These are phyloP conservation scores for Ceratoteleas bidentatus DNA, from an alignment of 1,140 invertebrate genomes.

Conservation along the genomic window DNA sequence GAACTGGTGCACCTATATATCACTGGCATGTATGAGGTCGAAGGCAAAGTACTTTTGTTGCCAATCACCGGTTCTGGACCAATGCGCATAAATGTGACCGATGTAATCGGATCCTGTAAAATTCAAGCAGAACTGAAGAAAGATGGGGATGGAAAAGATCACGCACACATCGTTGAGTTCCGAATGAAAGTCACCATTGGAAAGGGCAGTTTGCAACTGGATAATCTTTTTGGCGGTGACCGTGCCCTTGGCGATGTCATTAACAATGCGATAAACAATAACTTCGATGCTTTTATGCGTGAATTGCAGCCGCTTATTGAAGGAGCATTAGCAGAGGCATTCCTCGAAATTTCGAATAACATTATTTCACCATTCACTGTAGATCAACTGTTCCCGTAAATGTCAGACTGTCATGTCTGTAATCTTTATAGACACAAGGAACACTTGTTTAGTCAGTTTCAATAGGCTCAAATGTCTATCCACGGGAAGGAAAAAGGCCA, in stretches of 20 bases:
- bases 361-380: slow-evolving; percentile 82
- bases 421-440: neutral
- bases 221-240: slow-evolving; percentile 85
- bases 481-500: no score
- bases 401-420: slow-evolving; percentile 3
- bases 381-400: slow-evolving; percentile 83
- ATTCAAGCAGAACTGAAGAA: slow-evolving; percentile 78
- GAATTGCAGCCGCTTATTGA: slow-evolving; percentile 84
- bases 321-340: slow-evolving; percentile 80
- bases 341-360: slow-evolving; percentile 83
- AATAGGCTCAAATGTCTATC: neutral
- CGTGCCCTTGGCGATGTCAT: slow-evolving; percentile 81
- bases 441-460: neutral
- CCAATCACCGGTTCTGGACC: slow-evolving; percentile 84
- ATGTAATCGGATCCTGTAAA: slow-evolving; percentile 81
- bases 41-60: slow-evolving; percentile 84
- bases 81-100: slow-evolving; percentile 84
- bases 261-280: slow-evolving; percentile 85
- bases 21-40: slow-evolving; percentile 83
- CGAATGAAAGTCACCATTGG: slow-evolving; percentile 83
- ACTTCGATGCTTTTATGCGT: slow-evolving; percentile 82
- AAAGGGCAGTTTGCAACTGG: slow-evolving; percentile 82
- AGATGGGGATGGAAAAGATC: slow-evolving; percentile 80
- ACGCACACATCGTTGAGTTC: slow-evolving; percentile 81
- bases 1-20: slow-evolving; percentile 82